These are phyloP conservation scores for Pipistrellus kuhlii DNA, from an alignment of 2,797 vertebrate genomes.

Conservation along the genomic window DNA sequence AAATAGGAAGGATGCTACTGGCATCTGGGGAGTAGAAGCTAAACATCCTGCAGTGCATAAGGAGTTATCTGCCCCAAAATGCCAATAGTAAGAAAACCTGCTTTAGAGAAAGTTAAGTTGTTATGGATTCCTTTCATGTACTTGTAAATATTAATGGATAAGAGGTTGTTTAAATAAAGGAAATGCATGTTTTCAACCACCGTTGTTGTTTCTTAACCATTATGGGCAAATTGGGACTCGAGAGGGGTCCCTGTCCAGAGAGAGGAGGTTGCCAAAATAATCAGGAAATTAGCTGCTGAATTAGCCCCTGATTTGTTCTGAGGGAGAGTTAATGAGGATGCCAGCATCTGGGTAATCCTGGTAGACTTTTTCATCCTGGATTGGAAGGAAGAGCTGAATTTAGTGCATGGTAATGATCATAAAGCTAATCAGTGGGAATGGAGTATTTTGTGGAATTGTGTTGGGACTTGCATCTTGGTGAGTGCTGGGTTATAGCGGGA, in stretches of 20 bases:
- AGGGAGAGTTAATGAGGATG: not conserved
- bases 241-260: not conserved
- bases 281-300: not conserved
- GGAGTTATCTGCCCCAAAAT: not conserved
- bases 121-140: not conserved
- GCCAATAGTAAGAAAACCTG: not conserved
- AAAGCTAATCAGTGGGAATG: not conserved
- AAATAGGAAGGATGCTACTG: constrained; percentile 9
- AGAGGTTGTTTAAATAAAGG: constrained; percentile 51
- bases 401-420: not conserved
- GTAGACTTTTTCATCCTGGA: not conserved
- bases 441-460: constrained; percentile 25
- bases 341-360: not conserved
- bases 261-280: not conserved
- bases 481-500: not conserved
- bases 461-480: not conserved
- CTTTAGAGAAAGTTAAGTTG: constrained; percentile 10
- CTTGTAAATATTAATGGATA: constrained; percentile 4
- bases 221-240: constrained; percentile 24
- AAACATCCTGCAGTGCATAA: not conserved
- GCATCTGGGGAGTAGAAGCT: not conserved
- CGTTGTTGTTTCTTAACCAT: not conserved
- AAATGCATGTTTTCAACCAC: not conserved
- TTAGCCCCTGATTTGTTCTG: not conserved
- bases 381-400: not conserved